Percentiles rank a stretch among this genome's conserved stretches.
phyloP scores from a whole-genome alignment of 2,888 invertebrate genomes.

The Carterocephalus palaemon region DNA sequence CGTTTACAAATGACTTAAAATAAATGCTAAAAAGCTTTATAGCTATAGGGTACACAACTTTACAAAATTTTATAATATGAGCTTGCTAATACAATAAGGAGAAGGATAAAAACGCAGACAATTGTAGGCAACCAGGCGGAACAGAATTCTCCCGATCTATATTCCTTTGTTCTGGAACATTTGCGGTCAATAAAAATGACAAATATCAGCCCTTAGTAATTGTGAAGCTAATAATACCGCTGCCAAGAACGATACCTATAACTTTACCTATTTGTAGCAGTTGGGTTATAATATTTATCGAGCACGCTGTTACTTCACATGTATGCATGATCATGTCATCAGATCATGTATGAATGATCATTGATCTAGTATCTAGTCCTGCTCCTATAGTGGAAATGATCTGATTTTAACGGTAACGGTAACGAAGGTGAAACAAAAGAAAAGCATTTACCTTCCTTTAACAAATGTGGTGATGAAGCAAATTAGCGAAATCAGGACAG shows the following conservation, averaged over 20 bases:
- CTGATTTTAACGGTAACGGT: too few relatives aligned
- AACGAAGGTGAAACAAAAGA: not conserved
- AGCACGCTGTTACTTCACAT: too few relatives aligned
- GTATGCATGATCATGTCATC: too few relatives aligned
- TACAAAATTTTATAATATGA: too few relatives aligned
- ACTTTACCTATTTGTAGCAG: too few relatives aligned
- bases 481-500: slow-evolving; percentile 20
- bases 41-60: too few relatives aligned
- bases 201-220: slow-evolving; percentile 16
- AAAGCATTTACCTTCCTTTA: not conserved
- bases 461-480: slow-evolving; percentile 2
- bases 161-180: slow-evolving; percentile 31
- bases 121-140: slow-evolving; percentile 33
- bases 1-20: too few relatives aligned
- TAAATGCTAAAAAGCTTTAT: too few relatives aligned
- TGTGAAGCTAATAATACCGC: not conserved
- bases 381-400: too few relatives aligned
- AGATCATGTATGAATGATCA: too few relatives aligned
- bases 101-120: slow-evolving; percentile 28
- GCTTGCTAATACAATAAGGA: slow-evolving; percentile 16
- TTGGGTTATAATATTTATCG: too few relatives aligned
- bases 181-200: slow-evolving; percentile 28
- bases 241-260: not conserved
- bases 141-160: slow-evolving; percentile 32
- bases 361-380: too few relatives aligned